These are phyloP conservation scores for Typhlichthys subterraneus DNA, from an alignment of 2,797 vertebrate genomes.

Conservation along the genomic window DNA sequence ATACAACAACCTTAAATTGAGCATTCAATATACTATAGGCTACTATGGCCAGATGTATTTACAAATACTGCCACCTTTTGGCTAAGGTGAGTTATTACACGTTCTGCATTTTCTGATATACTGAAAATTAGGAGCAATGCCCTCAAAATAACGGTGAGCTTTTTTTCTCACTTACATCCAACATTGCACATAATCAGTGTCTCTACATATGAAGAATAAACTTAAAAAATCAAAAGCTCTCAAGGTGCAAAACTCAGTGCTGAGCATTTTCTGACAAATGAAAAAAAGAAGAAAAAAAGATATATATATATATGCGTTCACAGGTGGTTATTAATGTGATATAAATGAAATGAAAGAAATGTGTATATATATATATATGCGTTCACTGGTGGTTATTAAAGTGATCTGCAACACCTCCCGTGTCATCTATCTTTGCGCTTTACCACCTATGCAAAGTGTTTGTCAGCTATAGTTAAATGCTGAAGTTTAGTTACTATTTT, in stretches of 20 bases:
- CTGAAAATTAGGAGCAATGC: constrained; percentile 9
- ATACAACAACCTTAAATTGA: constrained; percentile 26
- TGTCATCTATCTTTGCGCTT: constrained; percentile 8
- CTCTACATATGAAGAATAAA: constrained; percentile 16
- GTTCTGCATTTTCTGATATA: constrained; percentile 25
- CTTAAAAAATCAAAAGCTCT: constrained; percentile 20
- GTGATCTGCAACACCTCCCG: constrained; percentile 15
- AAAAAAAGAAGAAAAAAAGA: no score
- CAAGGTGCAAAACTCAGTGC: constrained; percentile 38
- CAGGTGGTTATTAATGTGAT: no score
- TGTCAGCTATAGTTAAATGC: constrained; percentile 2
- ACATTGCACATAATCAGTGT: constrained; percentile 32
- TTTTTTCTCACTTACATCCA: constrained; percentile 12
- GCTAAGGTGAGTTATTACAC: constrained; percentile 30
- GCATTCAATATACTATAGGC: constrained; percentile 37
- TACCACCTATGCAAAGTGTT: constrained; percentile 9
- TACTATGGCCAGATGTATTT: constrained; percentile 56
- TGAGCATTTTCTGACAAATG: constrained; percentile 23
- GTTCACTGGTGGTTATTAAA: constrained; percentile 20
- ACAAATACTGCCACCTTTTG: constrained; percentile 67
- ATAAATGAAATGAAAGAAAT: not conserved
- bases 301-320: no score
- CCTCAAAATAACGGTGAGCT: constrained; percentile 49
- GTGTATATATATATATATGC: not conserved
- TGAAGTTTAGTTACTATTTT: no score